These are phyloP conservation scores for Anorthoa munda DNA, from an alignment of 2,888 invertebrate genomes.

Conservation along the genomic window DNA sequence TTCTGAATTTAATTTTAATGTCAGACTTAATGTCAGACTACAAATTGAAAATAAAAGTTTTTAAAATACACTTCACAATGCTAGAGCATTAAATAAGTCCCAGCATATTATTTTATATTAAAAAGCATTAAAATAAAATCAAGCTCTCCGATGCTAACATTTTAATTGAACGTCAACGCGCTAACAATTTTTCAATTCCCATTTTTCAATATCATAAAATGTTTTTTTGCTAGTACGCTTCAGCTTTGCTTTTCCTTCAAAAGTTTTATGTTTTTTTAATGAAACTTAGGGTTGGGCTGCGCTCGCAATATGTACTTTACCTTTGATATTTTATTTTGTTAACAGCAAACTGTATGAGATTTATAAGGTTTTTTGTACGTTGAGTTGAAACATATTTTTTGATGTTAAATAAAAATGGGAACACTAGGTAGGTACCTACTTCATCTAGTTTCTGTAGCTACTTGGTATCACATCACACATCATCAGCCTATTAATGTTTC, in stretches of 20 bases:
- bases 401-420: not conserved
- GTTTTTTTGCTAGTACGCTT: conserved; percentile 13
- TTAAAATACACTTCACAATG: not conserved
- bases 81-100: not conserved
- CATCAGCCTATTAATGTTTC: too few relatives aligned
- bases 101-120: not conserved
- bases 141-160: not conserved
- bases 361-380: not conserved
- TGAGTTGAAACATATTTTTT: not conserved
- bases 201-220: conserved; percentile 35
- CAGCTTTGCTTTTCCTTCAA: conserved; percentile 20
- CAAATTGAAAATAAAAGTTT: not conserved
- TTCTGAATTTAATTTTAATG: too few relatives aligned
- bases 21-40: too few relatives aligned
- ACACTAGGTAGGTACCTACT: not conserved
- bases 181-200: conserved; percentile 3
- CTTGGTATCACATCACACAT: too few relatives aligned
- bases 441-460: not conserved
- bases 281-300: not conserved
- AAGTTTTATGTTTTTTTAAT: conserved; percentile 29
- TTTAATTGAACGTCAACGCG: conserved; percentile 14
- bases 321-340: conserved; percentile 38
- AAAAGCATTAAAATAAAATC: conserved; percentile 5
- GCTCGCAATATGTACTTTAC: conserved; percentile 2
- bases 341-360: conserved; percentile 12